Conservation (phyloP, 2,113 vertebrate genomes). For the Larimichthys crocea region DNA sequence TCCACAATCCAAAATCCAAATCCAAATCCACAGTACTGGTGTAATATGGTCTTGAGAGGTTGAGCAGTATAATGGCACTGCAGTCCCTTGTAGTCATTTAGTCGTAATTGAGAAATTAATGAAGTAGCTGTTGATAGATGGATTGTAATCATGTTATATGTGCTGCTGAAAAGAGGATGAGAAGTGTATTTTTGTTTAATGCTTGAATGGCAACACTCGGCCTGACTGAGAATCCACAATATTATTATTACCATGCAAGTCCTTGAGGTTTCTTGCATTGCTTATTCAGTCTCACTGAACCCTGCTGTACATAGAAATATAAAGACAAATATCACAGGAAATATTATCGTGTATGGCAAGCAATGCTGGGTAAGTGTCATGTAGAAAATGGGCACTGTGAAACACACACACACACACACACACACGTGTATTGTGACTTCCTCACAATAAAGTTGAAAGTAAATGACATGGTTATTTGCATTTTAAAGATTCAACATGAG, state of each 20-base stretch:
- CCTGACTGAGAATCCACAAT: neutral
- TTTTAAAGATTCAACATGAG: constrained; percentile 49
- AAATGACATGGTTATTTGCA: constrained; percentile 39
- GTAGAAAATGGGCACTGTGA: constrained; percentile 49
- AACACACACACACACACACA: constrained; percentile 37
- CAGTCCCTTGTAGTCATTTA: neutral
- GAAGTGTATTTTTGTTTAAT: constrained; percentile 23
- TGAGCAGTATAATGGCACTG: constrained; percentile 2
- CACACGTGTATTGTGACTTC: constrained; percentile 31
- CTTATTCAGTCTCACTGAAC: constrained; percentile 10
- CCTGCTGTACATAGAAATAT: constrained; percentile 41
- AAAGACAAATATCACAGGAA: constrained; percentile 48
- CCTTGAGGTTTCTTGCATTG: constrained; percentile 19
- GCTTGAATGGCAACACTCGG: neutral
- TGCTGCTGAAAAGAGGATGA: neutral
- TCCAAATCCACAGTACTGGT: neutral
- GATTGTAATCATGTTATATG: constrained; percentile 8
- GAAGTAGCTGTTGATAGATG: constrained; percentile 18
- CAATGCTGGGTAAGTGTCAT: constrained; percentile 31
- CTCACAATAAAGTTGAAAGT: constrained; percentile 22
- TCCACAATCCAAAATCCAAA: too few species aligned
- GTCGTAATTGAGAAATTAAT: constrained; percentile 14
- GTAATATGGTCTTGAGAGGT: constrained; percentile 2
- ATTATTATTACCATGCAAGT: constrained; percentile 19
- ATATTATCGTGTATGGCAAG: constrained; percentile 25